phyloP scores from a whole-genome alignment of 2,797 vertebrate genomes.

The Alosa sapidissima region DNA sequence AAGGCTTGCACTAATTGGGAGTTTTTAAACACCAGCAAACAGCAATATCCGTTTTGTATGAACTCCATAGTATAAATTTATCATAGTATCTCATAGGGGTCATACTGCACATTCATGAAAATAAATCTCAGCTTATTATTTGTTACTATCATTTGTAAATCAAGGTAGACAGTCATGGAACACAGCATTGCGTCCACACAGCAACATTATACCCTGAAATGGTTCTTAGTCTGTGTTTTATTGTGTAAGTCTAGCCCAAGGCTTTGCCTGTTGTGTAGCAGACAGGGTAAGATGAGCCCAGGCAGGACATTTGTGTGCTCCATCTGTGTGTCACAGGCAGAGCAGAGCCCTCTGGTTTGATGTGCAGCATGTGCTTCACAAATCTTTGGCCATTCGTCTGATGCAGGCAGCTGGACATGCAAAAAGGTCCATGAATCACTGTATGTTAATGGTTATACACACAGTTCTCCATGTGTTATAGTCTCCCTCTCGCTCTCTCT shows the following conservation, averaged over 20 bases:
- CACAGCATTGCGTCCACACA: not conserved
- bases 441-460: not conserved
- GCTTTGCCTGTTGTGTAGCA: constrained; percentile 48
- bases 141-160: not conserved
- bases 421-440: constrained; percentile 32
- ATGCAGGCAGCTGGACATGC: constrained; percentile 39
- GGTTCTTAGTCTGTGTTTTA: constrained; percentile 16
- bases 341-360: constrained; percentile 42
- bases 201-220: not conserved
- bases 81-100: not conserved
- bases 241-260: constrained; percentile 44
- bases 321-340: constrained; percentile 48
- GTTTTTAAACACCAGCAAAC: not conserved
- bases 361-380: constrained; percentile 38
- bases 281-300: constrained; percentile 53
- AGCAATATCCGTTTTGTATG: not conserved
- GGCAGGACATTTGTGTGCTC: constrained; percentile 56
- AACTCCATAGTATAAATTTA: too few relatives aligned
- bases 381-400: constrained; percentile 48
- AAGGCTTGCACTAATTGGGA: constrained; percentile 6
- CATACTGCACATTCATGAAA: not conserved
- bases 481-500: not conserved
- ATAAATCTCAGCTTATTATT: not conserved
- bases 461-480: not conserved
- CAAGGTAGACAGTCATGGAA: not conserved